phyloP scores from a whole-genome alignment of 2,797 vertebrate species.

The Pipistrellus nathusii region DNA sequence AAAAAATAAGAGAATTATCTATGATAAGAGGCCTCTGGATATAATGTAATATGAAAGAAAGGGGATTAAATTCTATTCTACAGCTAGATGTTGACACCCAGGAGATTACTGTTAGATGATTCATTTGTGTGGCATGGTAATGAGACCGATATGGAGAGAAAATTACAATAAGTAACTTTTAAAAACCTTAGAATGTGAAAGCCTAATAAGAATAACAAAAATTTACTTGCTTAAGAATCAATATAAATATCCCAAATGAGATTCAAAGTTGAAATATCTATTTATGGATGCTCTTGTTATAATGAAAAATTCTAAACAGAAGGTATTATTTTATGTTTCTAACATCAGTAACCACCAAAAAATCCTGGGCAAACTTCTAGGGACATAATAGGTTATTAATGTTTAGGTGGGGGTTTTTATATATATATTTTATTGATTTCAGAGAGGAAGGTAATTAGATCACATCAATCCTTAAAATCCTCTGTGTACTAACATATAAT shows the following conservation, averaged over 20 bases:
- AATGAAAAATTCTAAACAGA: neutral
- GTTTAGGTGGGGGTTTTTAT: too few species aligned
- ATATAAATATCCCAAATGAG: neutral
- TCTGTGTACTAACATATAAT: neutral
- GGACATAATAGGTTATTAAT: neutral
- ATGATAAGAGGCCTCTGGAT: neutral
- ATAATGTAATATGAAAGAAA: neutral
- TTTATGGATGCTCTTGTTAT: neutral
- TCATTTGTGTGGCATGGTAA: constrained; percentile 7
- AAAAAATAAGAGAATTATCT: constrained; percentile 39
- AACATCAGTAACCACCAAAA: neutral
- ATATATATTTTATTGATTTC: too few species aligned
- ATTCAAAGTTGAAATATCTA: neutral
- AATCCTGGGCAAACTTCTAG: neutral
- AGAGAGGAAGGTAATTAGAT: neutral
- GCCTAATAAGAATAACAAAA: neutral
- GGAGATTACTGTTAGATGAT: neutral
- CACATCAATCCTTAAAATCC: neutral
- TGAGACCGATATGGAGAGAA: neutral
- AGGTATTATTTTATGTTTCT: constrained; percentile 22
- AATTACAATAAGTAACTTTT: neutral
- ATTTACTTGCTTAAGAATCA: neutral
- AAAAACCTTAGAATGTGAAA: neutral
- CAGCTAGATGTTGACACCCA: neutral
- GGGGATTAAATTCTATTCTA: neutral